Percentiles rank a stretch among this genome's conserved stretches.
phyloP scores from a whole-genome alignment of 2,113 vertebrate genomes.

The Silurus meridionalis region DNA sequence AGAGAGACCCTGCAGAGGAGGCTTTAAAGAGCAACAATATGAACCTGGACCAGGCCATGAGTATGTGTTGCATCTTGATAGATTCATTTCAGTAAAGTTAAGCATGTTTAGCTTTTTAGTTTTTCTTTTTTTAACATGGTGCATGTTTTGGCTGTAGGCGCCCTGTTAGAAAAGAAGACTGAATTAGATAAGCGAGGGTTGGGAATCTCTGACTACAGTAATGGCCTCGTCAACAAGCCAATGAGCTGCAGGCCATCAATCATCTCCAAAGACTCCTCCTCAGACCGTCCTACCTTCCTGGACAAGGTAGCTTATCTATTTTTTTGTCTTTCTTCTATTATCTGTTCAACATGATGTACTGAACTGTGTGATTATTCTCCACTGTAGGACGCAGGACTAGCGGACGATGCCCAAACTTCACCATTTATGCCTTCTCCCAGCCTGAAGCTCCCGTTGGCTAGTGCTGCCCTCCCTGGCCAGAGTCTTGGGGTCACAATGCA shows the following conservation, averaged over 20 bases:
- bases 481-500: constrained; percentile 86
- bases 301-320: constrained; percentile 94
- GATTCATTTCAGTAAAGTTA: too few relatives aligned
- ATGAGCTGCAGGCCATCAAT: constrained; percentile 88
- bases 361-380: background rate
- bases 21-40: constrained; percentile 97
- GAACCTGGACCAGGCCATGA: constrained; percentile 99
- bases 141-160: constrained; percentile 69
- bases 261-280: constrained; percentile 97
- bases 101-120: background rate
- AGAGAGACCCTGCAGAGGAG: constrained; percentile 99
- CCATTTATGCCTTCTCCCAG: constrained; percentile 99
- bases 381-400: constrained; percentile 88
- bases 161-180: constrained; percentile 98
- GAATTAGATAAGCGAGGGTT: constrained; percentile 97
- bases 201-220: constrained; percentile 94
- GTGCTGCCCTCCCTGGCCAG: constrained; percentile 94
- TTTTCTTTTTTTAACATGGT: background rate
- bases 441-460: constrained; percentile 89
- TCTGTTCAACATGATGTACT: background rate
- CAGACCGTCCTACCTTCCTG: constrained; percentile 89
- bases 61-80: constrained; percentile 73
- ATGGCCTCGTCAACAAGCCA: constrained; percentile 90
- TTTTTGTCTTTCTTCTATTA: constrained; percentile 41
- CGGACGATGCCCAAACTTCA: constrained; percentile 95